Evolutionary conservation across 1,140 invertebrate species (phyloP), one percentile per base, ranked within the genome.

Genomic region (Drosophila erecta): DNA sequence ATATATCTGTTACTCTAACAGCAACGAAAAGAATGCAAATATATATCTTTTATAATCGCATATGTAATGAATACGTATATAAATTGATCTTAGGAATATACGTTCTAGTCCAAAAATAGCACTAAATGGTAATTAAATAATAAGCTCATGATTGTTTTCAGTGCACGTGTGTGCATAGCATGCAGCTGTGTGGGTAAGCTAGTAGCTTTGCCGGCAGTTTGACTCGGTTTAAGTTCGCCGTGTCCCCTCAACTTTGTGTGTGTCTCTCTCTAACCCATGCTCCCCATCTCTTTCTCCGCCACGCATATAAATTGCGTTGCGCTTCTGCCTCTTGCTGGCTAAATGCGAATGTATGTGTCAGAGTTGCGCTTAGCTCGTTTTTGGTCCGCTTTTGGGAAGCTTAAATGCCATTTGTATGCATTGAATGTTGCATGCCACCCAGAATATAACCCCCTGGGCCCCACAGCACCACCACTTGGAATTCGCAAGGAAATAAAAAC

Each of bases 351-450:
- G 20, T 76, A 61, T 75, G 57, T 47, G 44, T 69, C 74, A 58
- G 79, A 64, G 67, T 74, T 78, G 76, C 84, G 85, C 76, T 86
- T 86, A 86, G 85, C 74, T 75, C 69, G 66, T 76, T 84, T 67
- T 64, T 58, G 37, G 47, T 71, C 47, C 47, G 57, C 70, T 51
- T 69, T 60, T 51, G 76, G 72, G 81, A 80, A 81, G 79, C 83
- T 87, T 90, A 84, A 89, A 90, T 90, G 87, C 87, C 83, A 90
- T 90, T 90, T 90, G 87, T 90, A 90, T 90, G 86, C 86, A 90
- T 90, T 90, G 86, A 86, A 86, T 90, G 85, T 81, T 90, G 80
- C 85, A 89, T 87, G 79, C 76, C 56, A 67, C 74, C 50, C 73
- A 76, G 64, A 37, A 65, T 56, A 55, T 44, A 17, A 10, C 33